Evolutionary conservation across 2,113 vertebrate genomes (phyloP), one percentile per base, ranked within the genome.

Genomic region (Protobothrops flavoviridis): DNA sequence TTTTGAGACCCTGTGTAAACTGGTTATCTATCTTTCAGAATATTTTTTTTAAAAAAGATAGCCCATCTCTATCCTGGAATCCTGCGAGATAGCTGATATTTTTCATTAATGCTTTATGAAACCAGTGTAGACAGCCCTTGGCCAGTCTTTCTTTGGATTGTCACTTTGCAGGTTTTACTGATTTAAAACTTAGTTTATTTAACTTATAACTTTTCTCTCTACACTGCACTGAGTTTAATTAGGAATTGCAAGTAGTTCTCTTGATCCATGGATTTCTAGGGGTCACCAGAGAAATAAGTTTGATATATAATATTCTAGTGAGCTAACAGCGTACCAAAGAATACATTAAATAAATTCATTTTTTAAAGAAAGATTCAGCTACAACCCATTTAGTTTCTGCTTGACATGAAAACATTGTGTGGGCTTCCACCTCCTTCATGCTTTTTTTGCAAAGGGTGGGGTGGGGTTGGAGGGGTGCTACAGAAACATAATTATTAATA

Each of bases 101-200:
- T 92, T 43, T 87, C 95, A 91, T 93, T 96, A 91, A 94, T 91
- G 92, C 92, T 93, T 24, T 89, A 95, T 43, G 95, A 94, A 91
- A 95, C 0, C 23, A 95, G 94, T 95, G 95, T 50, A 91, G 74
- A 95, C 95, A 94, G 94, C 94, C 94, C 26, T 26, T 52, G 90
- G 59, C n/a, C 43, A 74, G 45, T 48, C 52, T 55, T 95, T 95
- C 69, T 94, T 97, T 95, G 93, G 95, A 90, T 93, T 96, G 95
- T 96, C 96, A 93, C 96, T 96, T 97, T 96, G 95, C 96, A 97
- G 96, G 94, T 96, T 97, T 97, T 96, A 96, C 96, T 97, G 97
- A 96, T 97, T 95, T 96, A 96, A 94, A 94, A 94, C 95, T 94
- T 95, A 96, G 95, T 95, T 97, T 97, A 96, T 97, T 97, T 97